Base-by-base conservation (phyloP, 2,888 invertebrate genomes). In the Archips xylosteana region DNA sequence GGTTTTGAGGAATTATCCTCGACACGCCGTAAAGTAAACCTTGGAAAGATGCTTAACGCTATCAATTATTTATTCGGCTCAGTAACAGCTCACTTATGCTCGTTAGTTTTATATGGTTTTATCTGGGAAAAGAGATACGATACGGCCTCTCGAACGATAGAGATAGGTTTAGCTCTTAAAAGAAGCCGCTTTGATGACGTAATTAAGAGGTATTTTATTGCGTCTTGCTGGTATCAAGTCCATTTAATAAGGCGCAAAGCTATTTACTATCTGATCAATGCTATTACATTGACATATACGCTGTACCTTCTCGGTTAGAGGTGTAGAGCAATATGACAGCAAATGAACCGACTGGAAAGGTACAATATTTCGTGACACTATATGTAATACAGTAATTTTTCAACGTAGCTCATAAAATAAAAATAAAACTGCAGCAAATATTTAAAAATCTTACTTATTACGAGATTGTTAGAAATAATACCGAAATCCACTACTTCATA, bases 1-100 rank as follows among this genome's bases (percentile, higher is more conserved):
- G 79, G 76, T 81, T 23, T 82, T 82, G 78, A 81, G 79, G 79
- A 78, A 81, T 80, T 79, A 79, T 76, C 74, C 80, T 82, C 82
- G 85, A 82, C 78, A 83, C 78, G 82, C 80, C 80, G 83, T 79
- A 79, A 79, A 79, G 74, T 79, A 76, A 77, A 77, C 80, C 76
- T 80, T 76, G 78, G 74, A 77, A 71, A 54, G 75, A 75, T 76
- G 76, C 70, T 76, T 78, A 72, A 76, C 80, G 80, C 77, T 80
- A 80, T 81, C 79, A 75, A 82, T 84, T 80, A 79, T 81, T 80
- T 79, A 76, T 70, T 73, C 75, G 76, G 72, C 61, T 60, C 71
- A 61, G 60, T 76, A 73, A 74, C 71, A 76, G 65, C 73, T 75
- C 57, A 74, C 69, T 74, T 74, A 74, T 70, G 65, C 57, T 57